These are phyloP conservation scores for Tinea pellionella DNA, from an alignment of 2,888 invertebrate genomes.

Conservation along the genomic window DNA sequence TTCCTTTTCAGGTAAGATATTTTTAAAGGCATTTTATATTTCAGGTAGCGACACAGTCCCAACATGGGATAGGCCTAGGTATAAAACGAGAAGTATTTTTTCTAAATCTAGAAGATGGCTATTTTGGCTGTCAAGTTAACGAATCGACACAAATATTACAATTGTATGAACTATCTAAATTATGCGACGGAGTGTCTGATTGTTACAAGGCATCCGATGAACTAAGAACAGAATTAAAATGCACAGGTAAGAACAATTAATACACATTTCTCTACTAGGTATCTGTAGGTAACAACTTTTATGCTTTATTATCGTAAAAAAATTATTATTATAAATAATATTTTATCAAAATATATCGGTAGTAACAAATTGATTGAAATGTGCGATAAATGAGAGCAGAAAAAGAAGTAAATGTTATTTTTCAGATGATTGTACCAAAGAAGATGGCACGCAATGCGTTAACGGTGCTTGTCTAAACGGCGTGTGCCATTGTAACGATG, in stretches of 20 bases:
- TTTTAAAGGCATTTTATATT: constrained; percentile 23
- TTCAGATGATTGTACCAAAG: constrained; percentile 91
- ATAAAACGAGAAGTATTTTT: constrained; percentile 94
- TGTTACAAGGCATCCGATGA: constrained; percentile 95
- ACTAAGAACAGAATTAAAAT: constrained; percentile 88
- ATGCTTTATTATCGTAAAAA: too few species aligned
- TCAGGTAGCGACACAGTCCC: constrained; percentile 81
- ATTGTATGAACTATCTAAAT: constrained; percentile 93
- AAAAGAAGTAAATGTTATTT: not conserved
- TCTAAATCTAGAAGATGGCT: constrained; percentile 96
- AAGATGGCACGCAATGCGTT: constrained; percentile 89
- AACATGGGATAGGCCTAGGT: constrained; percentile 83
- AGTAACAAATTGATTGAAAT: too few species aligned
- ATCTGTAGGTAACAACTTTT: too few species aligned
- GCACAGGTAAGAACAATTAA: constrained; percentile 80
- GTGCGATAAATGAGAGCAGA: too few species aligned
- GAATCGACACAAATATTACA: constrained; percentile 95
- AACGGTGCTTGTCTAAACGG: constrained; percentile 94
- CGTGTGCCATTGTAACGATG: constrained; percentile 96
- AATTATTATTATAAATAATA: too few species aligned
- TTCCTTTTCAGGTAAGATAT: not conserved
- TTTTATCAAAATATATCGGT: too few species aligned
- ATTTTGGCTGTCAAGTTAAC: constrained; percentile 97
- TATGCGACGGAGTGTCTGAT: constrained; percentile 91
- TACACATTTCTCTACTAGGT: too few species aligned